Evolutionary conservation across 2,888 invertebrate genomes (phyloP), one percentile per base, ranked within the genome.

Genomic region (Drosophila sordidula): DNA sequence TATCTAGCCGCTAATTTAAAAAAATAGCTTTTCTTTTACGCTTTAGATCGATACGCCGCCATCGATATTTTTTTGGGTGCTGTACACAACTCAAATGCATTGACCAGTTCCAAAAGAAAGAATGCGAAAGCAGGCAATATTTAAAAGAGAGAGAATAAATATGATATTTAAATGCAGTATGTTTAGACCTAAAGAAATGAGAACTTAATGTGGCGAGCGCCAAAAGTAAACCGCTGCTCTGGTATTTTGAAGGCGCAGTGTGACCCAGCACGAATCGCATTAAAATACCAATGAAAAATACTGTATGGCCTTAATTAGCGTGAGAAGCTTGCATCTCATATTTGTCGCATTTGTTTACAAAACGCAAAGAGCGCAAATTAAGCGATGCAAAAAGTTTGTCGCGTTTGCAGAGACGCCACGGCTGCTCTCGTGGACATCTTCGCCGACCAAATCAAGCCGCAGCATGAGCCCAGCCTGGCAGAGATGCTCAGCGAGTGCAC

Each of bases 401-500:
- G 90, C 42, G 85, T 78, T 34, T 90, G 90, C 61, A 67, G 88
- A 45, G 63, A 58, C 11, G 29, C 26, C 18, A 55, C 58, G 6
- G 50, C 12, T 0, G 58, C 62, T 14, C 59, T 80, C 14, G 70
- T 75, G 8, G 61, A 80, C 9, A 74, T 88, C 6, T 90, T 74
- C 51, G 67, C 68, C 8, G 54, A 70, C 4, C 47, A 61, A n/a
- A 18, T 11, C 34, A 52, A 16, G 22, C 32, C n/a, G 29, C 14
- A 3, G 9, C 65, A 18, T 41, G 62, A 67, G 1, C 61, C 47
- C 18, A 74, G 70, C 38, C 68, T 85, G 26, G 75, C 80, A 0
- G 72, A 81, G 26, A 90, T 90, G 81, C 73, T 90, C 2, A 70
- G 44, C 11, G 83, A 82, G 25, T 80, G 81, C 50, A 80, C 80